Percentiles rank a stretch among this genome's conserved stretches.
These are phyloP conservation scores for Drosophila melanocephala DNA, from an alignment of 2,888 invertebrate genomes.

Conservation along the genomic window DNA sequence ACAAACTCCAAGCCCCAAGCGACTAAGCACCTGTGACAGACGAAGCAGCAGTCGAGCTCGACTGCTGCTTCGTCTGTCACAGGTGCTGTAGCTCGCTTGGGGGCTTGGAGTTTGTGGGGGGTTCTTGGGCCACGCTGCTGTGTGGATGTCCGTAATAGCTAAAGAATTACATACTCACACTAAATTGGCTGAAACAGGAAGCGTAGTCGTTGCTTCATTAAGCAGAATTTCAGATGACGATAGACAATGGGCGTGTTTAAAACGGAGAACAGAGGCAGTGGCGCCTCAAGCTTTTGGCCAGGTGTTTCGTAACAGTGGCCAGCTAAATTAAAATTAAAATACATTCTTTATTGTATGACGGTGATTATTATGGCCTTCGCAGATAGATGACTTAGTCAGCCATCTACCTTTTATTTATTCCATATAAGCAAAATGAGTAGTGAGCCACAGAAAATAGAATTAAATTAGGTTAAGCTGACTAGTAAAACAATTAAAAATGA, in stretches of 20 bases:
- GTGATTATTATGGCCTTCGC: conserved; percentile 2
- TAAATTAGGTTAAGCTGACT: neutral
- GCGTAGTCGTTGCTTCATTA: conserved; percentile 83
- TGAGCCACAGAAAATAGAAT: neutral
- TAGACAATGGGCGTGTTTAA: conserved; percentile 49
- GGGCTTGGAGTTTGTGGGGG: neutral
- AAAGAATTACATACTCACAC: conserved; percentile 85
- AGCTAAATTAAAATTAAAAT: conserved; percentile 27
- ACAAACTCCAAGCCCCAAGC: conserved; percentile 3
- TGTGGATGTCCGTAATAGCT: conserved; percentile 80
- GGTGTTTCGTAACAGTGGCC: conserved; percentile 15
- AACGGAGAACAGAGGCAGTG: conserved; percentile 1
- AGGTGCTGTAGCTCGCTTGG: conserved; percentile 50
- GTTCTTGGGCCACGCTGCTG: conserved; percentile 12
- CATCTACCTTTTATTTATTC: neutral
- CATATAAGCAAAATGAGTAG: neutral
- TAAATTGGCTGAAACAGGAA: conserved; percentile 84
- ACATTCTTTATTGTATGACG: neutral
- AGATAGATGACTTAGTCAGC: neutral
- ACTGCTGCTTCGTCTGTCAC: conserved; percentile 55
- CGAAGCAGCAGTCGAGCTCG: conserved; percentile 28
- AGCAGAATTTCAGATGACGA: conserved; percentile 79
- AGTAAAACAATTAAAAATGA: neutral
- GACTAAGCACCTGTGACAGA: conserved; percentile 67
- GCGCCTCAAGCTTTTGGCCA: conserved; percentile 4